phyloP scores from a whole-genome alignment of 2,113 vertebrate species.

The Formicarius rufipectus region DNA sequence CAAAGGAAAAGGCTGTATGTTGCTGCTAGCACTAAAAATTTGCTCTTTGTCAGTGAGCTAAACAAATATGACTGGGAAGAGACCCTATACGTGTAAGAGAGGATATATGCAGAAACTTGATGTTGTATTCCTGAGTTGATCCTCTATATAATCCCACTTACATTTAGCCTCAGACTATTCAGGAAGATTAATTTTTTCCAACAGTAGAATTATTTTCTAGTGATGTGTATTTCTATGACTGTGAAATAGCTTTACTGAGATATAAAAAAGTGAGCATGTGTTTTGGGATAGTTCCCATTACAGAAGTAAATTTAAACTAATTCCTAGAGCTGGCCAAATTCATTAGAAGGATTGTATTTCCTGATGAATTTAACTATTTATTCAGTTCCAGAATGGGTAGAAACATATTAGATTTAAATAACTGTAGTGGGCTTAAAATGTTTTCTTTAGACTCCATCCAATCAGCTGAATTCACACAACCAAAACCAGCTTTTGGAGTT shows the following conservation, averaged over 20 bases:
- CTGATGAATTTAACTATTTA: conserved; percentile 16
- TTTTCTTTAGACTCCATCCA: background rate
- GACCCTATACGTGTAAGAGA: background rate
- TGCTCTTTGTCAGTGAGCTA: background rate
- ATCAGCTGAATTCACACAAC: background rate
- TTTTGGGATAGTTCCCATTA: background rate
- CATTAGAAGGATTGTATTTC: conserved; percentile 14
- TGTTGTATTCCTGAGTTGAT: conserved; percentile 18
- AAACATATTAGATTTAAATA: background rate
- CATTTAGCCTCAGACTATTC: conserved; percentile 27
- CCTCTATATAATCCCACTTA: conserved; percentile 14
- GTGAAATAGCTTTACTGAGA: conserved; percentile 38
- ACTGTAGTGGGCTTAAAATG: background rate
- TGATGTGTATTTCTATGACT: background rate
- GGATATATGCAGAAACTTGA: background rate
- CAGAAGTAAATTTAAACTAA: conserved; percentile 3
- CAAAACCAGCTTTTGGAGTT: background rate
- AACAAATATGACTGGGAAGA: conserved; percentile 7
- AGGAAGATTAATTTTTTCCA: conserved; percentile 35
- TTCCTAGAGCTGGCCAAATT: conserved; percentile 8
- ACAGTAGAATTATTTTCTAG: conserved; percentile 15
- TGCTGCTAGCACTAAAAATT: background rate
- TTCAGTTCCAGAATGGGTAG: background rate
- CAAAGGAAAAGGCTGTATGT: background rate
- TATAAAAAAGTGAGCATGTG: conserved; percentile 1